Percentiles rank a stretch among this genome's conserved stretches.
Conservation (phyloP, 2,113 vertebrate species). For the Vulpes ferrilata region DNA sequence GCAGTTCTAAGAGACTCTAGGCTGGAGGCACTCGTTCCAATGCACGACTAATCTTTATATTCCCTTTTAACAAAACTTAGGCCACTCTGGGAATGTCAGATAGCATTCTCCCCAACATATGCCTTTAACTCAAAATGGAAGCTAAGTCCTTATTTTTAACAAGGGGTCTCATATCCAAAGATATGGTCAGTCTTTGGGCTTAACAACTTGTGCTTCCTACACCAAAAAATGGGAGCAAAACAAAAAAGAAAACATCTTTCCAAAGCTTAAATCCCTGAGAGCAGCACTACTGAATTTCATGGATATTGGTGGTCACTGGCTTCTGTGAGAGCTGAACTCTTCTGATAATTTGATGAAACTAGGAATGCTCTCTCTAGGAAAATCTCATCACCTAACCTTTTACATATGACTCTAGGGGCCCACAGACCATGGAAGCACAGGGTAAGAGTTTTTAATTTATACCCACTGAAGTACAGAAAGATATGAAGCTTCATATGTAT, state of each 20-base stretch:
- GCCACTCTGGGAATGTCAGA: neutral
- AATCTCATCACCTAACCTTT: neutral
- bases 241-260: neutral
- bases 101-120: neutral
- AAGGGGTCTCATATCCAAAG: neutral
- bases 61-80: neutral
- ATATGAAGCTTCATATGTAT: no score
- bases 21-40: neutral
- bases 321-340: neutral
- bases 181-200: neutral
- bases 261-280: neutral
- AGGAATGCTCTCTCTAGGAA: neutral
- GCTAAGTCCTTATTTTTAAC: neutral
- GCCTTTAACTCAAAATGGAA: conserved; percentile 43
- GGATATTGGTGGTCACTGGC: neutral
- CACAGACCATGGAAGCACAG: neutral
- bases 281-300: neutral
- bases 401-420: neutral
- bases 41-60: neutral
- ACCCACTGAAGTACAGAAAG: neutral
- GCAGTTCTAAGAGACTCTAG: neutral
- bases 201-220: conserved; percentile 14
- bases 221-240: conserved; percentile 32
- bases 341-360: conserved; percentile 25
- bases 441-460: neutral